Base-by-base conservation (phyloP, 2,888 invertebrate species). In the Ctena decussata region DNA sequence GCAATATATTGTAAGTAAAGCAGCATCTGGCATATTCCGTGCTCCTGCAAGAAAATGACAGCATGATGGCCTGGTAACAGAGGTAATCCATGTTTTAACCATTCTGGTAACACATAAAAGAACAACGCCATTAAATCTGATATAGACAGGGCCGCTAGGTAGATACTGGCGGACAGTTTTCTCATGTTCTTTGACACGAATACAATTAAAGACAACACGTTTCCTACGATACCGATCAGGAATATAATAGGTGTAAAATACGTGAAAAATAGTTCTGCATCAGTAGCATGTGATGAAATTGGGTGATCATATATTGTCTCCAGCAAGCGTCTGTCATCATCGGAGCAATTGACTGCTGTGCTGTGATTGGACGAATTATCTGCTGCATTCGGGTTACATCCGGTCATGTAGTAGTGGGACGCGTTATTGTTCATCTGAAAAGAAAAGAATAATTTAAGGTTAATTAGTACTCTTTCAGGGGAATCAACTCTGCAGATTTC, bases 121-220 rank as follows among this genome's bases (percentile, higher is more conserved):
- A 98, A 95, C 21, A 97, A 97, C 0, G 97, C 93, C 32, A 98
- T 96, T 90, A 98, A 97, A 3, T 97, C 96, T 0, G 97, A 97
- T 94, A 98, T 98, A 86, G 98, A 98, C 73, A 98, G 95, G 0
- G 97, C 97, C 0, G 98, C 97, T 84, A 98, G 96, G 95, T 98
- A 98, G 90, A 97, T 97, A 87, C 97, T 97, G 0, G 98, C 98
- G 0, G 98, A 98, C 30, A 94, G 88, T 41, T 91, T 91, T 21
- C 97, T 97, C 86, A 97, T 97, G 49, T 97, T 96, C 80, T 98
- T 96, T 86, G 97, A 98, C 53, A 97, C 97, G 94, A 98, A 98
- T 0, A 98, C 97, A 89, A 97, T 96, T 0, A 98, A 96, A 0
- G 98, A 98, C 0, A 98, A 93, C 30, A 97, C 96, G 94, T 98